Conservation (phyloP, 2,888 invertebrate species). For the Hetaerina titia region DNA sequence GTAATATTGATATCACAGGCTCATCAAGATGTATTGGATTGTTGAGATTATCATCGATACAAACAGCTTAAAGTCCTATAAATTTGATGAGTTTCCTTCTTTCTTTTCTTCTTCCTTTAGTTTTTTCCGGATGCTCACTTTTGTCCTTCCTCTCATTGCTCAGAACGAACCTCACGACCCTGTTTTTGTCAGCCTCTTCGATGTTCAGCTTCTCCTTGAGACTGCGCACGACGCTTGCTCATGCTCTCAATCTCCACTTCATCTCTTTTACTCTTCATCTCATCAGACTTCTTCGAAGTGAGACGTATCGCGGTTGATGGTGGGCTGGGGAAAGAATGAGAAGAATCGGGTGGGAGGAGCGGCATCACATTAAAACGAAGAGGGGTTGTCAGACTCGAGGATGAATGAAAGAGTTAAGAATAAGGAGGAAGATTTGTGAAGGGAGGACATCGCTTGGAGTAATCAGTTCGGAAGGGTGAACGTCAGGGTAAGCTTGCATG, state of each 20-base stretch:
- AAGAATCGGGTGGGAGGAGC: neutral
- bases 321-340: neutral
- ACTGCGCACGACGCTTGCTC: neutral
- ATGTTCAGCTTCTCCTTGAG: neutral
- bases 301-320: slow-evolving; percentile 4
- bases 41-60: neutral
- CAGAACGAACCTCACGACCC: no score
- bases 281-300: neutral
- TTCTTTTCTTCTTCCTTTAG: no score
- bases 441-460: neutral
- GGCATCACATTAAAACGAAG: neutral
- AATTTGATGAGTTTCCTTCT: neutral
- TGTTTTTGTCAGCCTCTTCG: neutral
- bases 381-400: neutral
- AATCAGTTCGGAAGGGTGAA: neutral
- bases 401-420: neutral
- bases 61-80: neutral
- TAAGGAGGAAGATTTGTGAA: neutral
- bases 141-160: neutral
- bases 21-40: neutral
- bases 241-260: neutral
- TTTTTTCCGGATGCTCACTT: neutral
- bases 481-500: neutral
- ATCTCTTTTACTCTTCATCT: neutral
- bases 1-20: neutral